These are phyloP conservation scores for Cirrhinus mrigala DNA, from an alignment of 2,797 vertebrate genomes.

Conservation along the genomic window DNA sequence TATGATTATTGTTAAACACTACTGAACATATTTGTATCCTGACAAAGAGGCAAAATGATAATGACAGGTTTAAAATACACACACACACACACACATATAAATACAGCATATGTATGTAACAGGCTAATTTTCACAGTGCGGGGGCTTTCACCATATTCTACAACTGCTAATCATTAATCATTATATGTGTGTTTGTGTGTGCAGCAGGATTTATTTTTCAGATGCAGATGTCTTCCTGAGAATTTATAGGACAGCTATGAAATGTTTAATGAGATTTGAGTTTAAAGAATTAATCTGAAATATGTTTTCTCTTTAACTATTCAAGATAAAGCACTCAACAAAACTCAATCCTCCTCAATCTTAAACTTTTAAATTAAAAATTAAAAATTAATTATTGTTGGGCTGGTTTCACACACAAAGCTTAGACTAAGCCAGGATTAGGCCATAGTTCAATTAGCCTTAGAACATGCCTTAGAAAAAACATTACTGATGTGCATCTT, in stretches of 20 bases:
- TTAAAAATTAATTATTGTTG: too few species aligned
- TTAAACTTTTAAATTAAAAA: neutral
- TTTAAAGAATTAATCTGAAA: neutral
- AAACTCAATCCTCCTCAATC: neutral
- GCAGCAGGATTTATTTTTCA: neutral
- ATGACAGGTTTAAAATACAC: neutral
- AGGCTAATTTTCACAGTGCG: neutral
- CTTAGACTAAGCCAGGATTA: too few species aligned
- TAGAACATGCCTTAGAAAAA: too few species aligned
- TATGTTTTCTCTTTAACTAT: neutral
- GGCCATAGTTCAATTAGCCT: too few species aligned
- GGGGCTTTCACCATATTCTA: too few species aligned
- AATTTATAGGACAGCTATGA: neutral
- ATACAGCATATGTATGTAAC: neutral
- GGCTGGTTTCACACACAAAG: too few species aligned
- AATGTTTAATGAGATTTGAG: neutral
- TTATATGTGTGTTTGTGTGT: neutral
- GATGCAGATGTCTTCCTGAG: neutral
- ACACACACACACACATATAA: slow-evolving; percentile 10
- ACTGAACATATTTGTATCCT: slow-evolving; percentile 7
- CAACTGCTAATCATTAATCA: too few species aligned
- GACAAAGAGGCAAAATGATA: slow-evolving; percentile 23
- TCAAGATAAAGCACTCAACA: neutral
- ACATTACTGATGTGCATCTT: too few species aligned
- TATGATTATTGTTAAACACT: slow-evolving; percentile 9